Evolutionary conservation across 2,797 vertebrate genomes (phyloP), one percentile per base, ranked within the genome.

Genomic region (Phalanger gymnotis): DNA sequence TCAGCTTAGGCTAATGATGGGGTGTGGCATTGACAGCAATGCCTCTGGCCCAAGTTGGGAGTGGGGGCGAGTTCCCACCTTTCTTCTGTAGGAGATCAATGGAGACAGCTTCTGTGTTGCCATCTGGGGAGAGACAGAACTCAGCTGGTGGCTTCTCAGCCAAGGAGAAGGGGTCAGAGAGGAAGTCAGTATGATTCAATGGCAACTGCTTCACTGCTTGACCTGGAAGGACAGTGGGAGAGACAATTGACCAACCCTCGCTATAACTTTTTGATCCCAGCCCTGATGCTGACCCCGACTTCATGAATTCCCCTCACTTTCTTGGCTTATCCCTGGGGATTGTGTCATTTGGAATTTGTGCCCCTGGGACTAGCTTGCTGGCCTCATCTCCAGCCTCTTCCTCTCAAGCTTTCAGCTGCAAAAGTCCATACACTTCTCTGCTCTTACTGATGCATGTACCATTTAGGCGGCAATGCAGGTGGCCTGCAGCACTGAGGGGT

Each of bases 41-140:
- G 93, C 31, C 92, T 30, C 58, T 11, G 55, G 93, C 25, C 40
- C 47, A 54, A 91, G 56, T 73, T 52, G 40, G 22, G 40, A 10
- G 19, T 81, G 40, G 40, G 40, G 6, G 7, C 47, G 19, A 10
- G 90, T 3, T 89, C 57, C 93, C 91, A 99, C 99, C 99, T 98
- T 99, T 99, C 98, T 99, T 99, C 98, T 99, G 99, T 55, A 98
- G 97, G 94, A 99, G 97, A 96, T 99, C 99, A 0, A 99, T 99
- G 93, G 99, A 99, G 97, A 99, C 98, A 66, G 99, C 99, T 61
- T 99, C 99, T 0, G 99, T 98, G 58, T 98, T 99, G 53, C 99
- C 99, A 11, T 99, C 99, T 0, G 99, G 99, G 11, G 99, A 99
- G 34, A 99, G 99, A 97, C 99, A 99, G 98, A 99, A 99, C 98